Evolutionary conservation across 2,888 invertebrate genomes (phyloP).

Genomic region (Synergus gifuensis): DNA sequence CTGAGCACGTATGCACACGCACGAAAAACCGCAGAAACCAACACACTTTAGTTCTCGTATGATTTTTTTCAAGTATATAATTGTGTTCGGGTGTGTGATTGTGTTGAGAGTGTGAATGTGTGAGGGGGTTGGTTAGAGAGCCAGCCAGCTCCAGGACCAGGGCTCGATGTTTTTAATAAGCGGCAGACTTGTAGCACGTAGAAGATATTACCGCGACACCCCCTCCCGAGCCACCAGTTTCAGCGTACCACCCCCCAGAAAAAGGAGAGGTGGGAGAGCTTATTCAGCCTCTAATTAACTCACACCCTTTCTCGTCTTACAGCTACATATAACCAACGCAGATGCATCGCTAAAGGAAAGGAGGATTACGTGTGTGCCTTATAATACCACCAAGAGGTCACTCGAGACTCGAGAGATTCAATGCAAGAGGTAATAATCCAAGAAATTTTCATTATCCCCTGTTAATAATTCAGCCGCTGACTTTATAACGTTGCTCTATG

Average conservation of each 20-base stretch:
- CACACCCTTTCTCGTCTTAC: slow-evolving; percentile 52
- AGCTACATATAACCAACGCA: slow-evolving; percentile 40
- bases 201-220: slow-evolving; percentile 71
- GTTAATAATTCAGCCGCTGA: slow-evolving; percentile 56
- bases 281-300: slow-evolving; percentile 69
- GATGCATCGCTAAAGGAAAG: slow-evolving; percentile 53
- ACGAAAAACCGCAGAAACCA: slow-evolving; percentile 51
- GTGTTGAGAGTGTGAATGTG: slow-evolving; percentile 52
- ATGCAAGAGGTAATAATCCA: slow-evolving; percentile 57
- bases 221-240: slow-evolving; percentile 57
- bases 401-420: slow-evolving; percentile 11
- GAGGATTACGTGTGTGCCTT: slow-evolving; percentile 9
- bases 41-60: slow-evolving; percentile 55
- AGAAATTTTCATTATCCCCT: slow-evolving; percentile 61
- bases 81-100: slow-evolving; percentile 51
- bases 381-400: slow-evolving; percentile 32
- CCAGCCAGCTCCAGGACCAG: slow-evolving; percentile 50
- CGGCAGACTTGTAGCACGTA: slow-evolving; percentile 72
- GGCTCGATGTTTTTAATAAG: slow-evolving; percentile 76
- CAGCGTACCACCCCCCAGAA: slow-evolving; percentile 55
- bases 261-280: slow-evolving; percentile 44
- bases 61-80: slow-evolving; percentile 51
- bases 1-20: slow-evolving; percentile 53
- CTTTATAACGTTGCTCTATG: slow-evolving; percentile 38
- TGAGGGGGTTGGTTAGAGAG: slow-evolving; percentile 51